Evolutionary conservation across 2,797 vertebrate species (phyloP).

Genomic region (Chromobotia macracanthus): DNA sequence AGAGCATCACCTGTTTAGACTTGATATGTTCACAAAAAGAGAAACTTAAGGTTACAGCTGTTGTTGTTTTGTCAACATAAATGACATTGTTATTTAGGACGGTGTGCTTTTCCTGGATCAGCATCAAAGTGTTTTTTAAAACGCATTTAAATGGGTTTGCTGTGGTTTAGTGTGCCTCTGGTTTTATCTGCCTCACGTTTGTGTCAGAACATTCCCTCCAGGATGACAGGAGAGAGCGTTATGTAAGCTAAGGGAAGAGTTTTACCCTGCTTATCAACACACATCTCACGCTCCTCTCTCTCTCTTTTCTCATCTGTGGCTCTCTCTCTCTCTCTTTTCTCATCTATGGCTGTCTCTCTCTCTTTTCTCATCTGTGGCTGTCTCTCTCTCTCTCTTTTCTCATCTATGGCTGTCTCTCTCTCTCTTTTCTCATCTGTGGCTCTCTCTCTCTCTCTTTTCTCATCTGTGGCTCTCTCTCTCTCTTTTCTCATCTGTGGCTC

Average conservation of each 20-base stretch:
- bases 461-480: too few relatives aligned
- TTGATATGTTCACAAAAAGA: too few relatives aligned
- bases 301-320: conserved; percentile 36
- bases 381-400: too few relatives aligned
- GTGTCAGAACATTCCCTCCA: conserved; percentile 37
- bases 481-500: too few relatives aligned
- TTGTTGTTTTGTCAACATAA: not conserved
- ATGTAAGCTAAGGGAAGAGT: conserved; percentile 14
- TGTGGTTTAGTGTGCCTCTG: conserved; percentile 24
- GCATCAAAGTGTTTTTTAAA: conserved; percentile 38
- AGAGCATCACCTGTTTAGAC: too few relatives aligned
- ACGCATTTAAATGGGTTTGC: conserved; percentile 37
- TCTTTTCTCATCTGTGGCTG: too few relatives aligned
- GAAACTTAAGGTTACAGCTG: too few relatives aligned
- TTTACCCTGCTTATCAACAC: conserved; percentile 27
- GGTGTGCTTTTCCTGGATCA: conserved; percentile 6
- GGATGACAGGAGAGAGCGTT: conserved; percentile 11
- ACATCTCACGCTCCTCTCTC: conserved; percentile 36
- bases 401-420: too few relatives aligned
- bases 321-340: too few relatives aligned
- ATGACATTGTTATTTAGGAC: conserved; percentile 23
- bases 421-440: conserved; percentile 28
- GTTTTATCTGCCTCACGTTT: conserved; percentile 17
- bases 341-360: too few relatives aligned
- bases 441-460: too few relatives aligned